Evolutionary conservation across 2,888 invertebrate species (phyloP), one percentile per base, ranked within the genome.

Genomic region (Andrena bicolor): DNA sequence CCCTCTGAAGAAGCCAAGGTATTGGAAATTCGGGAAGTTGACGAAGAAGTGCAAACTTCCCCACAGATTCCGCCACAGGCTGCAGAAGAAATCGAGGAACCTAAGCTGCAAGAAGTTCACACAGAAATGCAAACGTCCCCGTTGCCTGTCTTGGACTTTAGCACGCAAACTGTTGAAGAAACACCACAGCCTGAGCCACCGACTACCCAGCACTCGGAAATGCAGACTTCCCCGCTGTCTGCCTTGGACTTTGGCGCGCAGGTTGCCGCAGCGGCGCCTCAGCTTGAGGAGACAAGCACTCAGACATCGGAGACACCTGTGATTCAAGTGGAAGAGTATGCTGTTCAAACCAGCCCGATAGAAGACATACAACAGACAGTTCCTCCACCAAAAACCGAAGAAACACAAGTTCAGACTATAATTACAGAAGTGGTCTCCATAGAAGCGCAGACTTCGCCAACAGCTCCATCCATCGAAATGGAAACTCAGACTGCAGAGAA

Each of bases 211-310:
- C 95, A 95, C 84, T 91, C 90, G 0, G 94, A 95, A 53, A 94
- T 95, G 75, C 94, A 96, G 93, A 96, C 97, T n/a, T 95, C 95
- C 41, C 96, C 97, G 3, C 95, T 96, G 82, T 92, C 95, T 13
- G 75, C 49, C 0, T 56, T 53, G 0, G 86, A 86, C 4, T 76
- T 64, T 58, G 89, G 85, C 10, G 84, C 86, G 2, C 93, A 93
- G 80, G 91, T 91, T 2, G 66, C 84, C 2, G 73, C 76, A 0
- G 79, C 86, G 35, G 61, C 78, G 73, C 93, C 94, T 71, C 94
- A 95, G 41, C 94, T 95, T 84, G 95, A 95, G 53, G 90, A 94
- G 10, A 94, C 92, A 26, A 94, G 94, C 2, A 93, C 94, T n/a
- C 95, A 95, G 90, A 95, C 95, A 0, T 65, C 81, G 13, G 93